phyloP scores from a whole-genome alignment of 2,797 vertebrate species.

The Xenentodon cancila region DNA sequence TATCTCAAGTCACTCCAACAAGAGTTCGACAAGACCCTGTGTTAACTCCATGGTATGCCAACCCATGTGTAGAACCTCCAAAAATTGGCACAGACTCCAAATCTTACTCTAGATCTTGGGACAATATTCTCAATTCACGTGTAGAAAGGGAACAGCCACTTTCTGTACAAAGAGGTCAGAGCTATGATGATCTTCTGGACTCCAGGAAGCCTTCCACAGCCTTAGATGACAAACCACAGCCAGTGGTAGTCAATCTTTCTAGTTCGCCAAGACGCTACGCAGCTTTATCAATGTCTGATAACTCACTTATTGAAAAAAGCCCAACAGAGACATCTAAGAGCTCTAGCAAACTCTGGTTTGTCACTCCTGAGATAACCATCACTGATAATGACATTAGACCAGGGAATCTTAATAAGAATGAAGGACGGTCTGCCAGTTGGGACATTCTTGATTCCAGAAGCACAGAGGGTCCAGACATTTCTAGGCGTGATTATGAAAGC shows the following conservation, averaged over 20 bases:
- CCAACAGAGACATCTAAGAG: constrained; percentile 81
- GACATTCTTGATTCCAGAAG: constrained; percentile 85
- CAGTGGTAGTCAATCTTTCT: constrained; percentile 95
- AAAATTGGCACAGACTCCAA: constrained; percentile 87
- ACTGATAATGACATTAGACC: constrained; percentile 94
- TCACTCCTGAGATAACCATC: constrained; percentile 97
- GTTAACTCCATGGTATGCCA: constrained; percentile 88
- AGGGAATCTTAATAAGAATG: constrained; percentile 76
- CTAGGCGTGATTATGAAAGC: constrained; percentile 68
- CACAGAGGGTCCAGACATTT: constrained; percentile 56
- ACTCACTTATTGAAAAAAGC: constrained; percentile 92
- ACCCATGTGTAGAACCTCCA: constrained; percentile 85
- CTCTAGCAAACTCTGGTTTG: constrained; percentile 89
- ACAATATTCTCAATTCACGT: constrained; percentile 91
- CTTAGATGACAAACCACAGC: constrained; percentile 86
- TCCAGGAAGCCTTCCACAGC: constrained; percentile 82
- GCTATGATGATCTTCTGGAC: constrained; percentile 92
- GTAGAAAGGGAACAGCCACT: constrained; percentile 87
- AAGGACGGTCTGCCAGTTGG: constrained; percentile 87
- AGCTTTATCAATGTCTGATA: constrained; percentile 95
- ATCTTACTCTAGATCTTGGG: constrained; percentile 95
- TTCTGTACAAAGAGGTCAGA: constrained; percentile 89
- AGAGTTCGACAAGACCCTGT: constrained; percentile 81
- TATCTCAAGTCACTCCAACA: constrained; percentile 83
- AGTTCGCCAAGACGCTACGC: constrained; percentile 97